Base-by-base conservation (phyloP, 2,113 vertebrate species). In the Pollachius pollachius region DNA sequence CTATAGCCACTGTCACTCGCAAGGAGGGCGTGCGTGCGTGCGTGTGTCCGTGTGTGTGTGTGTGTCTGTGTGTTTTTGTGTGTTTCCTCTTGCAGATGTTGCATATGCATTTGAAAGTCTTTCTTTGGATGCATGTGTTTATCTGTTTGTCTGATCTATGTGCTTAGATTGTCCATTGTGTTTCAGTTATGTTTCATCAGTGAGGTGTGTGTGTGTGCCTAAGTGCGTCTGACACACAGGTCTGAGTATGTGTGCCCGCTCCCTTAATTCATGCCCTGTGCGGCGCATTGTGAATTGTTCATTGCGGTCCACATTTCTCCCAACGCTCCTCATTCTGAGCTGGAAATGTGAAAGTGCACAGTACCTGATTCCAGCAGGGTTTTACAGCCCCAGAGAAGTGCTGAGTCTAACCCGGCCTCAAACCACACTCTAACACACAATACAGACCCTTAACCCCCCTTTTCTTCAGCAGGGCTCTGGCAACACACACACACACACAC, bases 301-400 rank as follows among this genome's bases (percentile, higher is more conserved):
- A 69, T 61, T 81, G 86, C 64, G 75, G 77, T 84, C 79, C 65
- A 64, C 81, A 87, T 85, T 77, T 73, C 80, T 88, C 88, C 84
- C 83, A 13, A 0, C 3, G 79, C 81, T 78, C 81, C 86, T 85
- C 83, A 83, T 87, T 83, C 58, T 5, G 68, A 82, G 76, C 80
- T 86, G 80, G 73, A 78, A 85, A 85, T 30, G 68, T 71, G 73
- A 64, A 84, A 85, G 75, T 73, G 66, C 69, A 71, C 76, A 71
- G 18, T 84, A 85, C 82, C 85, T 87, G 81, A 80, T 72, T 75
- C 85, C 41, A 48, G 41, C 41, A 13, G 41, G 41, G 41, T 48
- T 48, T 48, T 48, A 48, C 41, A 48, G 41, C 41, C 41, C 41
- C 41, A 13, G 41, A 48, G 41, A 48, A 88, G 77, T 78, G 78